phyloP scores from a whole-genome alignment of 2,113 vertebrate species.

The Saguinus midas region DNA sequence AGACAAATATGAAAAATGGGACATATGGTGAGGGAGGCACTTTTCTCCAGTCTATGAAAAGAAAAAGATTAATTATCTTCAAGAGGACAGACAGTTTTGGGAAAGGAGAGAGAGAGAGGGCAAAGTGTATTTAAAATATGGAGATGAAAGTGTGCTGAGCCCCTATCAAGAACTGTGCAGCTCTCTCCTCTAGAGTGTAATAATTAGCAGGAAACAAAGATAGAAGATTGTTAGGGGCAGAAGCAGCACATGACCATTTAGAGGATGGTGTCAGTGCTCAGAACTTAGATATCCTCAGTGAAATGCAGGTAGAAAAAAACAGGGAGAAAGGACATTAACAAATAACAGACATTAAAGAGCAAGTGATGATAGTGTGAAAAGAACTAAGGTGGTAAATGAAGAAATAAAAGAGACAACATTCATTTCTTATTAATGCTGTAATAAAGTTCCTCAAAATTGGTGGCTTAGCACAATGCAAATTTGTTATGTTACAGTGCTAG shows the following conservation, averaged over 20 bases:
- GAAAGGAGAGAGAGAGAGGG: not conserved
- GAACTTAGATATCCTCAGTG: not conserved
- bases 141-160: not conserved
- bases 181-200: not conserved
- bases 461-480: not conserved
- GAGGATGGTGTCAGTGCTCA: not conserved
- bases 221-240: not conserved
- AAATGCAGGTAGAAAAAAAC: not conserved
- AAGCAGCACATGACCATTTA: not conserved
- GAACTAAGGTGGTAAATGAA: not conserved
- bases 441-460: not conserved
- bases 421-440: not conserved
- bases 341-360: not conserved
- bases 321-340: not conserved
- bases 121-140: not conserved
- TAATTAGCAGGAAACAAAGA: too few species aligned
- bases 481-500: not conserved
- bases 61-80: not conserved
- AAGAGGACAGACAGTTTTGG: not conserved
- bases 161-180: accelerated
- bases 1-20: not conserved
- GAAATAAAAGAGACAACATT: too few species aligned
- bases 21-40: not conserved
- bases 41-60: not conserved
- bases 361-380: not conserved